Conservation (phyloP, 2,888 invertebrate genomes). For the Ypsolopha scabrella region DNA sequence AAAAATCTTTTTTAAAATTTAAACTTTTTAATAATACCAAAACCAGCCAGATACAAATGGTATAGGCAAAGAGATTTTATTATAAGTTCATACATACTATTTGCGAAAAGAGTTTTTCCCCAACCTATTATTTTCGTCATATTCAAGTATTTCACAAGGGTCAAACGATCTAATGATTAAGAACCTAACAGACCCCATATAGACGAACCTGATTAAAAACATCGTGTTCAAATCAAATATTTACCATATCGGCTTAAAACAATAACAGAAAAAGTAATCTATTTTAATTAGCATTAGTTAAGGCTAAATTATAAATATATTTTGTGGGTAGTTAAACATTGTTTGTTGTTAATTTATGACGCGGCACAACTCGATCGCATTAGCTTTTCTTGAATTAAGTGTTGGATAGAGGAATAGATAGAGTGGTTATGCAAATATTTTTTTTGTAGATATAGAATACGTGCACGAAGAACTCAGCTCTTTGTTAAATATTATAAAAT, state of each 20-base stretch:
- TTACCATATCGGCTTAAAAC: neutral
- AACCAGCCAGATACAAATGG: too few species aligned
- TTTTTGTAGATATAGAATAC: too few species aligned
- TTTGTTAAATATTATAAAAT: too few species aligned
- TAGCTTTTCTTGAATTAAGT: constrained; percentile 39
- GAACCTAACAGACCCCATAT: too few species aligned
- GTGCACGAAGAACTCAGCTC: too few species aligned
- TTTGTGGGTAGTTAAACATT: constrained; percentile 23
- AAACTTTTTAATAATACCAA: too few species aligned
- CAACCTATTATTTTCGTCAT: too few species aligned
- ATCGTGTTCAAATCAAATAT: neutral
- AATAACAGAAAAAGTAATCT: constrained; percentile 14
- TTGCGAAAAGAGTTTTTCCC: too few species aligned
- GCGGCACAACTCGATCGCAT: constrained; percentile 26
- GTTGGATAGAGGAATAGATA: constrained; percentile 13
- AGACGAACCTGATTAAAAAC: neutral
- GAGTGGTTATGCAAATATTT: constrained; percentile 16
- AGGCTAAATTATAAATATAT: constrained; percentile 23
- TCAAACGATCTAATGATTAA: too few species aligned
- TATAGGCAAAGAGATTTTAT: too few species aligned
- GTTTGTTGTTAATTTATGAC: constrained; percentile 49
- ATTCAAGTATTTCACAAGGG: neutral
- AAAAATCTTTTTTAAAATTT: too few species aligned
- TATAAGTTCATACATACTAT: too few species aligned
- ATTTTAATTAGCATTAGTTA: constrained; percentile 31